Percentiles rank a stretch among this genome's conserved stretches.
These are phyloP conservation scores for Mythimna lalbum DNA, from an alignment of 2,888 invertebrate species.

Conservation along the genomic window DNA sequence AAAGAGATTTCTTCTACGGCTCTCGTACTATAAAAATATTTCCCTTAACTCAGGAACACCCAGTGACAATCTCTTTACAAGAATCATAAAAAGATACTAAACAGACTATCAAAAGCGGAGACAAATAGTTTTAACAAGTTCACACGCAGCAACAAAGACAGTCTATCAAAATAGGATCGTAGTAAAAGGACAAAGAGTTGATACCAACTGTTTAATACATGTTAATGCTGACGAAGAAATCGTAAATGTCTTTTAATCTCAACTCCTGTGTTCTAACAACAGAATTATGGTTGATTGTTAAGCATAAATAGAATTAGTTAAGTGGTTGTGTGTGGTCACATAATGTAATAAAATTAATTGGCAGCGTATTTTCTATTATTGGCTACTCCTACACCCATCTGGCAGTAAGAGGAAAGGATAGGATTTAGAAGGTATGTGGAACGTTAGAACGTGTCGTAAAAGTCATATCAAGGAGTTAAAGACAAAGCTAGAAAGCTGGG, in stretches of 20 bases:
- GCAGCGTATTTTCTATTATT: slow-evolving; percentile 23
- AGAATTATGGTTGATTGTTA: slow-evolving; percentile 27
- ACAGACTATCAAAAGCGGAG: slow-evolving; percentile 10
- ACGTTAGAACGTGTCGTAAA: slow-evolving; percentile 14
- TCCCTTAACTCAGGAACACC: too few relatives aligned
- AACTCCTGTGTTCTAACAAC: slow-evolving; percentile 34
- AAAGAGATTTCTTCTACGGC: too few relatives aligned
- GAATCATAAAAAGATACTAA: slow-evolving; percentile 27
- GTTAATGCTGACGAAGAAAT: slow-evolving; percentile 49
- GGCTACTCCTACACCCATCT: slow-evolving; percentile 1
- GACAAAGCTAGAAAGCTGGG: neutral
- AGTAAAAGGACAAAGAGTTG: slow-evolving; percentile 54
- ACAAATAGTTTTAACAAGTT: slow-evolving; percentile 35
- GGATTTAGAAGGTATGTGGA: neutral
- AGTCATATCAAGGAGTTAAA: neutral
- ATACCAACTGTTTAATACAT: slow-evolving; percentile 41
- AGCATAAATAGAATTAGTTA: slow-evolving; percentile 25
- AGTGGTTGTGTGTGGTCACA: slow-evolving; percentile 38
- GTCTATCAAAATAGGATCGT: slow-evolving; percentile 54
- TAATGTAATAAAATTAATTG: slow-evolving; percentile 25
- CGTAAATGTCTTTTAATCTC: slow-evolving; percentile 57
- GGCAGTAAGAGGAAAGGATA: slow-evolving; percentile 3
- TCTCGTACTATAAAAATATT: too few relatives aligned
- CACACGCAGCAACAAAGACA: slow-evolving; percentile 37
- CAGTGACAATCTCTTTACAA: neutral